Evolutionary conservation across 2,113 vertebrate species (phyloP), one percentile per base, ranked within the genome.

Genomic region (Nesogale talazaci): DNA sequence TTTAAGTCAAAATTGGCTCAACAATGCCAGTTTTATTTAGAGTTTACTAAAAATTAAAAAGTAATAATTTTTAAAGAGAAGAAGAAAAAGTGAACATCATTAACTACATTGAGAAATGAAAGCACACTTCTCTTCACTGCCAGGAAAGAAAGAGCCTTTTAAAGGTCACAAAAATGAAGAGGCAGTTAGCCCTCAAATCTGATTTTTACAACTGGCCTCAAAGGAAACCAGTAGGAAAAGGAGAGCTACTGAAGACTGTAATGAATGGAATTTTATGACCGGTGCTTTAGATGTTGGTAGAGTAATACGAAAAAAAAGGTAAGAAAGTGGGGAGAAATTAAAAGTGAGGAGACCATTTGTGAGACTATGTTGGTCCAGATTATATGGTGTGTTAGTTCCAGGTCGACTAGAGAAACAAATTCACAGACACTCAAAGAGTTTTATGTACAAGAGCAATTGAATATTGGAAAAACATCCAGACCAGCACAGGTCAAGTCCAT

Each of bases 21-120:
- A 67, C 15, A 25, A 23, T 23, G 10, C 20, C 23, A 23, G 61
- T 2, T 84, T 83, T 85, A 56, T 70, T 79, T 86, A 82, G 23
- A 12, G 46, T 52, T 52, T 52, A 52, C 1, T 52, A 52, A 52
- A 94, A 89, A 92, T n/a, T 89, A 83, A 74, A 57, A 52, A 52
- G 46, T 52, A 52, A 9, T 63, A 63, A 63, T 63, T 63, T 25
- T 63, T 63, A 27, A 63, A 19, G 19, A 65, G 9, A 65, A 65
- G 7, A 67, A 29, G 8, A 67, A 67, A 1, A 67, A 67, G 31
- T 67, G 23, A 63, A 63, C 36, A 36, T n/a, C 83, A 75, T 36
- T 72, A 89, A 83, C 31, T 46, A 77, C 12, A 52, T 22, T 75
- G 22, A 83, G 46, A 92, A 78, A 85, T 57, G 11, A 88, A 92